A percentile compares a stretch with the other conserved stretches of the same genome.
Conservation (phyloP, 2,113 vertebrate species). For the Indicator indicator region DNA sequence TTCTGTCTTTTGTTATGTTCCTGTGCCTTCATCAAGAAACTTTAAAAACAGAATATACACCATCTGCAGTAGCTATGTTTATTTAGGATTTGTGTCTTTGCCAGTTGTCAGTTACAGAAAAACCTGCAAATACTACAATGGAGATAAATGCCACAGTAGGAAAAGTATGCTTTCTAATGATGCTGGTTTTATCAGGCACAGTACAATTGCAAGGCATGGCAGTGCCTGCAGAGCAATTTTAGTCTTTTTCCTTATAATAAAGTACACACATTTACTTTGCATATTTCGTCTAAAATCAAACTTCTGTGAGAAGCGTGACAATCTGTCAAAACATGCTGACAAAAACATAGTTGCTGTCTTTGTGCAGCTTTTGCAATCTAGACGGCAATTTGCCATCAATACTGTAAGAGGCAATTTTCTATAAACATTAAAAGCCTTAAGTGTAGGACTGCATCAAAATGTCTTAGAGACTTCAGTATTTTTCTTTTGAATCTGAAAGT, state of each 20-base stretch:
- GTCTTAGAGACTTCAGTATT: neutral
- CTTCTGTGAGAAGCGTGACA: neutral
- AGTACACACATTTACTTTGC: constrained; percentile 21
- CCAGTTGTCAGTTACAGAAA: neutral
- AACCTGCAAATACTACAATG: neutral
- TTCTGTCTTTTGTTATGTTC: neutral
- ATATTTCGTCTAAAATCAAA: constrained; percentile 48
- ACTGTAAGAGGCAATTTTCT: constrained; percentile 33
- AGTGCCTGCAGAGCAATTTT: constrained; percentile 17
- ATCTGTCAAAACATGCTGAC: constrained; percentile 30
- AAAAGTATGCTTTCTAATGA: constrained; percentile 23
- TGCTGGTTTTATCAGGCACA: neutral
- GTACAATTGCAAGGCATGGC: neutral
- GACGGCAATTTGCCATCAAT: constrained; percentile 38
- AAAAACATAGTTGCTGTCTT: constrained; percentile 23
- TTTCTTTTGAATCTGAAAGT: neutral
- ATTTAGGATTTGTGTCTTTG: constrained; percentile 9
- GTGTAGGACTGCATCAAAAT: neutral
- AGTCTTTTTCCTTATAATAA: neutral
- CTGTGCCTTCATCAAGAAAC: constrained; percentile 1
- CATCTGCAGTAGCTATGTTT: neutral
- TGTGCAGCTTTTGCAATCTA: constrained; percentile 15
- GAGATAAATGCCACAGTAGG: constrained; percentile 9
- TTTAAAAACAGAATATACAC: constrained; percentile 28
- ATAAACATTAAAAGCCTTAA: constrained; percentile 48